Evolutionary conservation across 2,797 vertebrate species (phyloP).

Genomic region (Phoebastria nigripes): DNA sequence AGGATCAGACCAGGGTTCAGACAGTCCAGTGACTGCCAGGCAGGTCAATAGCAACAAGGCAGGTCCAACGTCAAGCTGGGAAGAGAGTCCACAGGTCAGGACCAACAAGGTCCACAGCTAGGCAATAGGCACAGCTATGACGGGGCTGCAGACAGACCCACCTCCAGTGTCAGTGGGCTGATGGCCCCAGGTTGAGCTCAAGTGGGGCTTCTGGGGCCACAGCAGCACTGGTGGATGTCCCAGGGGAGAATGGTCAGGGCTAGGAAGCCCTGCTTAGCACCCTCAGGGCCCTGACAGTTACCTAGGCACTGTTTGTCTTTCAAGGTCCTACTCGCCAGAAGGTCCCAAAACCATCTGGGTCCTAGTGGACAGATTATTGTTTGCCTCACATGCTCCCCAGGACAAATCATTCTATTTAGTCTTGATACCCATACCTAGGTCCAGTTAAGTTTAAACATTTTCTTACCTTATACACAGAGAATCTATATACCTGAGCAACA

Average conservation of each 20-base stretch:
- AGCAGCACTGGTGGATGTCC: background rate
- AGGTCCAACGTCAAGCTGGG: background rate
- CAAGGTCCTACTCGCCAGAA: background rate
- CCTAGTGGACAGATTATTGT: background rate
- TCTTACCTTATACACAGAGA: background rate
- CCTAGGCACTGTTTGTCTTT: background rate
- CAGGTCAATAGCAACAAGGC: background rate
- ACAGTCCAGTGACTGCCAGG: background rate
- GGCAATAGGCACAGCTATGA: background rate
- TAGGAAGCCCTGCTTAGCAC: background rate
- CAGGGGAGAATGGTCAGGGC: background rate
- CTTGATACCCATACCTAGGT: background rate
- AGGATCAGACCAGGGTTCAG: background rate
- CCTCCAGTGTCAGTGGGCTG: background rate
- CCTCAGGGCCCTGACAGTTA: background rate
- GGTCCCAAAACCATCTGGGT: background rate
- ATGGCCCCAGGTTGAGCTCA: background rate
- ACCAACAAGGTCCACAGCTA: background rate
- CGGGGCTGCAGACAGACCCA: background rate
- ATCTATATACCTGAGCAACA: accelerated
- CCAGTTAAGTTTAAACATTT: background rate
- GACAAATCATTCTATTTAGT: background rate
- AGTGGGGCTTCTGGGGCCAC: background rate
- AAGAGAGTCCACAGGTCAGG: background rate
- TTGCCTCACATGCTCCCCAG: background rate